Conservation (phyloP, 37 sponge, comb jelly and placozoan genomes). For the Agelas oroides region DNA sequence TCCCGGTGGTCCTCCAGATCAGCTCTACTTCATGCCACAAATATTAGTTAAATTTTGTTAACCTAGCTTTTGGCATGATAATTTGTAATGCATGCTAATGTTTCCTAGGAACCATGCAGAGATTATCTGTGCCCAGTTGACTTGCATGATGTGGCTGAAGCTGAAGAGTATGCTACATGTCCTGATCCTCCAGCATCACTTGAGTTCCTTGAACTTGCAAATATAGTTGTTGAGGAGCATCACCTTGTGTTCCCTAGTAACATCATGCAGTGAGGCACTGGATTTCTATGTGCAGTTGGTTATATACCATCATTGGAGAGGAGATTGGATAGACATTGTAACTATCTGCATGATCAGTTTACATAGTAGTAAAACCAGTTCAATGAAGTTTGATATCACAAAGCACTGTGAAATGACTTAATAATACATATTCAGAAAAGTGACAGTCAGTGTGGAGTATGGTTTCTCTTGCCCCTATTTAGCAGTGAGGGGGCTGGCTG, state of each 20-base stretch:
- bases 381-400: too few species aligned
- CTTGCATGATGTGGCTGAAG: background rate
- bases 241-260: background rate
- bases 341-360: too few species aligned
- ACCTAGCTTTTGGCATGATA: too few species aligned
- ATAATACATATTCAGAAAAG: too few species aligned
- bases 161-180: background rate
- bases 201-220: background rate
- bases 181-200: conserved; percentile 19
- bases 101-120: background rate
- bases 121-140: background rate
- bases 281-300: background rate
- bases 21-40: background rate
- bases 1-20: background rate
- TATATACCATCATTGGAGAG: background rate
- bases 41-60: background rate
- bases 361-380: too few species aligned
- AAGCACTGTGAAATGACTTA: too few species aligned
- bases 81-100: background rate
- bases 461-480: too few species aligned
- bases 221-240: background rate
- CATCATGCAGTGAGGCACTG: background rate
- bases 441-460: too few species aligned
- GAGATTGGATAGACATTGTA: background rate
- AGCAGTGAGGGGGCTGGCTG: too few species aligned